Base-by-base conservation (phyloP, 2,113 vertebrate species). In the Pseudorhombus dupliciocellatus region DNA sequence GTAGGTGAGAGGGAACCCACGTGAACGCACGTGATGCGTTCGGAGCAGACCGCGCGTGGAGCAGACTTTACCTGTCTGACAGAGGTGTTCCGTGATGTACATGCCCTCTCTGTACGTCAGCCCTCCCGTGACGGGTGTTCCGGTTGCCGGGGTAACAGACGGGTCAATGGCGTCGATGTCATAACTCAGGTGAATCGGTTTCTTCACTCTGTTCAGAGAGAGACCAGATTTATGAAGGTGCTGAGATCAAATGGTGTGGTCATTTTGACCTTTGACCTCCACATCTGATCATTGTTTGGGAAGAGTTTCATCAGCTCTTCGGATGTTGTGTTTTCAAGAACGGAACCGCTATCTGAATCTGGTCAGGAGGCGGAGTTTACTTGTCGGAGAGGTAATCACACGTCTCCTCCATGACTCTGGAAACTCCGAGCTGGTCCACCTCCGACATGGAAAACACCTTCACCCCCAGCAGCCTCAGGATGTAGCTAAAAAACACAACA, bases 141-240 rank as follows among this genome's bases (percentile, higher is more conserved):
- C 94, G 0, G 93, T 95, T 2, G 93, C 94, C 4, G 93, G 93
- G 57, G 93, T 84, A 55, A 94, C 51, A 0, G 85, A 77, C 0
- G 94, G 94, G 58, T 95, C 94, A 4, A 95, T 80, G n/a, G 92
- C 93, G 1, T 94, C 93, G 0, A 94, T 87, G 77, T 95, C 94
- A 2, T 89, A 94, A 85, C 94, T 95, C 61, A 95, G 86, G 72
- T 95, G 94, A 48, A 94, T 92, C 0, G 93, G 92, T 53, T 90
- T 94, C 73, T 92, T 92, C 64, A 31, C 88, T 24, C 93, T 94
- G 73, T 15, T 16, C 5, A 58, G 31, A 54, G 5, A 18, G 59
- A 21, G 21, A 21, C 24, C 1, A 20, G 40, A 42, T 42, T 42
- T 15, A 15, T 15, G 1, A 7, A 20, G 5, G 44, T 7, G 18